These are phyloP conservation scores for Cacatua alba DNA, from an alignment of 2,113 vertebrate species.

Conservation along the genomic window DNA sequence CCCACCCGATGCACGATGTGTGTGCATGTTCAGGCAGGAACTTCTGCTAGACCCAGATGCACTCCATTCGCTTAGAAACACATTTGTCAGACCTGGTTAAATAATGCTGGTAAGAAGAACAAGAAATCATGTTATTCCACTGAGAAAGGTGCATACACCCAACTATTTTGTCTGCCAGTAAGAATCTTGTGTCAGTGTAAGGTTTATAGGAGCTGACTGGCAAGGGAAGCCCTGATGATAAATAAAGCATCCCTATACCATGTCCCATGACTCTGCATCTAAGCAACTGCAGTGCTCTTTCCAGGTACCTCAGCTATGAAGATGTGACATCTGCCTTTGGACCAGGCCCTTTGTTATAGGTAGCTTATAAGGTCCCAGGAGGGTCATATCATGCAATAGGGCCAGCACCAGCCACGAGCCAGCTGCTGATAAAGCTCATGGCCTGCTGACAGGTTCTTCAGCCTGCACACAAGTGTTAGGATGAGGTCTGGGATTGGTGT, in stretches of 20 bases:
- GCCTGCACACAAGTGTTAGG: background rate
- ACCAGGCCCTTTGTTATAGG: background rate
- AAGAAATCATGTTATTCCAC: background rate
- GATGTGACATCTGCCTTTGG: background rate
- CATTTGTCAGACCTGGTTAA: slow-evolving; percentile 29
- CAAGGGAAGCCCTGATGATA: slow-evolving; percentile 43
- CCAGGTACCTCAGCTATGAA: background rate
- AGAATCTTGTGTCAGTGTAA: slow-evolving; percentile 52
- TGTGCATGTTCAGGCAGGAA: background rate
- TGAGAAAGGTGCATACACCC: background rate
- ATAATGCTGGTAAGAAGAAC: background rate
- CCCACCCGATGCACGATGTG: background rate
- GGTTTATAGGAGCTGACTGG: slow-evolving; percentile 54
- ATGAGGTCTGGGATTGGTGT: background rate
- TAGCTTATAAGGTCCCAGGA: background rate
- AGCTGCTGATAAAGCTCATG: background rate
- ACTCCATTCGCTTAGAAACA: background rate
- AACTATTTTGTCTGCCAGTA: slow-evolving; percentile 52
- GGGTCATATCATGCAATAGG: fast-evolving
- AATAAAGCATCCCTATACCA: slow-evolving; percentile 5
- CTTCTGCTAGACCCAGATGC: background rate
- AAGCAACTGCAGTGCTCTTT: background rate
- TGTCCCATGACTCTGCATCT: background rate
- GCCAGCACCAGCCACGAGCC: background rate
- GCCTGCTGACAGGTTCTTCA: background rate